Evolutionary conservation across 2,888 invertebrate genomes (phyloP), one percentile per base, ranked within the genome.

Genomic region (Cerastis rubricosa): DNA sequence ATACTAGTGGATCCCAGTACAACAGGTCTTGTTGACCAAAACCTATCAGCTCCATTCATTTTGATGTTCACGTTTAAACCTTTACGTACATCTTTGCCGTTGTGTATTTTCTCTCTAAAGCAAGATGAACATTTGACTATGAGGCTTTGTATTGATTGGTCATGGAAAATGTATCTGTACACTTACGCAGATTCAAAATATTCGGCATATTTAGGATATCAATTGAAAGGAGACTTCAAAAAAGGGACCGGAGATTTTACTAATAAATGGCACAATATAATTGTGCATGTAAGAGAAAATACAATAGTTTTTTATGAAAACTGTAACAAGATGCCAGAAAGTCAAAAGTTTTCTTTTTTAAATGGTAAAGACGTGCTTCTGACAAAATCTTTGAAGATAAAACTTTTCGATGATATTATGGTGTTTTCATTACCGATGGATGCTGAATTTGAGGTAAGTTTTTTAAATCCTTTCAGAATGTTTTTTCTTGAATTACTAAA

Each of bases 31-130:
- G 6, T 79, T 5, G 51, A 85, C 1, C 79, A 76, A 47, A 84
- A 12, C 25, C 54, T 94, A 17, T 73, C 85, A 9, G 84, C 84
- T 68, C 93, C 93, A 4, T 93, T 92, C 64, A 86, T 93, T n/a
- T 83, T 95, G 63, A 87, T 88, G 29, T 80, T 91, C 1, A 82
- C 84, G 47, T 91, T 94, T 51, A 93, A 91, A 80, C 92, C 7
- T 5, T 2, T 57, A 25, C 12, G n/a, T 6, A 12, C 57, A 57
- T 14, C 57, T 14, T 25, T 57, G 14, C 57, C 57, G 6, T 57
- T 57, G 25, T 57, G 57, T 25, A 25, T 57, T 57, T 57, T 25
- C 14, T 57, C 25, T 57, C 6, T 57, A 6, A 57, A 57, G 14
- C 57, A 57, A 57, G 57, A 25, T 14, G 25, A 25, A 6, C 25